Conservation (phyloP, 2,113 vertebrate genomes). For the Butorides virescens region DNA sequence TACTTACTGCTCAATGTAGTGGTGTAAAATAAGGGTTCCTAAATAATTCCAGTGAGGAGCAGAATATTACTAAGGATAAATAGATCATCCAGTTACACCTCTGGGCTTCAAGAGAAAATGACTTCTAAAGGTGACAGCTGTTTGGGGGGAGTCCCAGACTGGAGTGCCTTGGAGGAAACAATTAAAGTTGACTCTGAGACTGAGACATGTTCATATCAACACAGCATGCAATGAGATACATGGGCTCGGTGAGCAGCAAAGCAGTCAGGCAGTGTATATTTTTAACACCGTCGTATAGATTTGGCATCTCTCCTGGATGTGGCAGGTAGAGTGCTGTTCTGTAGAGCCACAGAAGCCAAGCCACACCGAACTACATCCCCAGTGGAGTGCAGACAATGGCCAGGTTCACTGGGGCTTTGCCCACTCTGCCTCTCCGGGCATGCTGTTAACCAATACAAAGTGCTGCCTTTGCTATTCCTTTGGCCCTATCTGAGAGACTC, state of each 20-base stretch:
- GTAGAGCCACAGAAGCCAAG: not conserved
- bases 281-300: not conserved
- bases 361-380: not conserved
- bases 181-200: not conserved
- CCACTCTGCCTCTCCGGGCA: not conserved
- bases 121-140: not conserved
- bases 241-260: not conserved
- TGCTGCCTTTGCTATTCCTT: not conserved
- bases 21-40: not conserved
- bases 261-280: not conserved
- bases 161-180: not conserved
- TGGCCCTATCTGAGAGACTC: not conserved
- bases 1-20: not conserved
- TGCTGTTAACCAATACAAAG: not conserved
- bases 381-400: not conserved
- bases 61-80: not conserved
- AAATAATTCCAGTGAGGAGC: not conserved
- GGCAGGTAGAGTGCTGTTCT: not conserved
- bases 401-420: not conserved
- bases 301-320: not conserved
- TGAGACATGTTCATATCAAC: not conserved
- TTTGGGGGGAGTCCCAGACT: not conserved
- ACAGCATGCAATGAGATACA: not conserved
- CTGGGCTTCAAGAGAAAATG: not conserved
- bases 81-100: not conserved